Base-by-base conservation (phyloP, 1,140 invertebrate species). In the Drosophila aff. region DNA sequence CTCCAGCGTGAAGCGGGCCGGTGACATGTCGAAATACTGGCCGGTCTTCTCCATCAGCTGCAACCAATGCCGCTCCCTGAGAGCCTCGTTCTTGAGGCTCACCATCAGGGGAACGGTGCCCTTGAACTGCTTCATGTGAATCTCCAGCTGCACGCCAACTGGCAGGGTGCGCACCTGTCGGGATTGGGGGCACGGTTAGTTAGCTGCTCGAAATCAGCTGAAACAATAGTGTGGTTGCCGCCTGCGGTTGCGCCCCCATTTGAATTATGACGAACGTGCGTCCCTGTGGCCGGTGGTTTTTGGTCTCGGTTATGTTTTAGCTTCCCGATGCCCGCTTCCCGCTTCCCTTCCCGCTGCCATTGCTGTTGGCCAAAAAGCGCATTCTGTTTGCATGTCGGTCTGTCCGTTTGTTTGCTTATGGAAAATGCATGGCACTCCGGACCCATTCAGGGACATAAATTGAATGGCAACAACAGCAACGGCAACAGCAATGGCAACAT, bases 61-160 rank as follows among this genome's bases (percentile, higher is more conserved):
- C 66, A 95, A 95, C 97, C 97, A 98, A 93, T 98, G 98, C 38
- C 97, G 94, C 65, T 97, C 96, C 38, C 97, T 93, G 91, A 98
- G 95, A 1, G 97, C 97, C 83, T 98, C 97, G 92, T 98, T 97
- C 92, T 98, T 98, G 33, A 99, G 92, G 55, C 98, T 97, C 13
- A 98, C 96, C 95, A 98, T 98, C 21, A 99, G 92, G 0, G 97
- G 97, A 8, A 98, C 95, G 0, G 97, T 96, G 79, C 96, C 96
- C 91, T 97, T 97, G 93, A 98, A 98, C 78, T 96, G 96, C 79
- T 96, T 97, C 97, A 99, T 97, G 79, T 96, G 96, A 5, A 95
- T 91, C 72, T 97, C 96, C n/a, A 99, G 80, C 36, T 94, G 94
- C 50, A 95, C 83, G 0, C 95, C 97, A 7, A 96, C 94, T 1